Evolutionary conservation across 2,888 invertebrate species (phyloP).

Genomic region (Eledona agricola): DNA sequence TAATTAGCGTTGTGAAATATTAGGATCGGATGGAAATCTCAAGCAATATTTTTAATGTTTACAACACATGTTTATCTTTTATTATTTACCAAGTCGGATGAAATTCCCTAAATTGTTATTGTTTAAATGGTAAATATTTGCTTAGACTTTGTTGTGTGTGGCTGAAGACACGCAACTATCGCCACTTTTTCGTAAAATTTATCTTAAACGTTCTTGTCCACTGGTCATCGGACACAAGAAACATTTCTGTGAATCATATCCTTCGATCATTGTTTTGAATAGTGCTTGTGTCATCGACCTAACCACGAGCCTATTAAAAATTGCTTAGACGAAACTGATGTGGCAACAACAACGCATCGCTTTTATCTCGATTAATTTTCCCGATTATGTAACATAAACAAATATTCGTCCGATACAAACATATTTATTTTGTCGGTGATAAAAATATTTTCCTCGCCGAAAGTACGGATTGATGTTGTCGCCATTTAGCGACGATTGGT

Average conservation of each 20-base stretch:
- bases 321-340: conserved; percentile 4
- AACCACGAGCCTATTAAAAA: neutral
- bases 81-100: conserved; percentile 12
- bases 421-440: conserved; percentile 15
- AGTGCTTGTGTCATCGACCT: conserved; percentile 3
- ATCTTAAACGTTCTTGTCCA: neutral
- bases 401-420: conserved; percentile 7
- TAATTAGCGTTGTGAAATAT: too few relatives aligned
- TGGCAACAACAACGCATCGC: conserved; percentile 12
- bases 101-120: conserved; percentile 20
- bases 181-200: neutral
- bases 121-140: conserved; percentile 14
- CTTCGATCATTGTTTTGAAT: conserved; percentile 2
- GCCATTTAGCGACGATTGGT: neutral
- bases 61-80: conserved; percentile 1
- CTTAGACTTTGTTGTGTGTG: conserved; percentile 12
- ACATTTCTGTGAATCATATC: conserved; percentile 3
- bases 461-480: neutral
- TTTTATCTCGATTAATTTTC: conserved; percentile 24
- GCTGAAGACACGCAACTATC: conserved; percentile 3
- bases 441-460: conserved; percentile 1
- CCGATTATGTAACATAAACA: conserved; percentile 17
- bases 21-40: too few relatives aligned
- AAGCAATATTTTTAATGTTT: too few relatives aligned
- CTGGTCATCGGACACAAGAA: neutral